phyloP scores from a whole-genome alignment of 2,888 invertebrate species.

The Drosophila greeni region DNA sequence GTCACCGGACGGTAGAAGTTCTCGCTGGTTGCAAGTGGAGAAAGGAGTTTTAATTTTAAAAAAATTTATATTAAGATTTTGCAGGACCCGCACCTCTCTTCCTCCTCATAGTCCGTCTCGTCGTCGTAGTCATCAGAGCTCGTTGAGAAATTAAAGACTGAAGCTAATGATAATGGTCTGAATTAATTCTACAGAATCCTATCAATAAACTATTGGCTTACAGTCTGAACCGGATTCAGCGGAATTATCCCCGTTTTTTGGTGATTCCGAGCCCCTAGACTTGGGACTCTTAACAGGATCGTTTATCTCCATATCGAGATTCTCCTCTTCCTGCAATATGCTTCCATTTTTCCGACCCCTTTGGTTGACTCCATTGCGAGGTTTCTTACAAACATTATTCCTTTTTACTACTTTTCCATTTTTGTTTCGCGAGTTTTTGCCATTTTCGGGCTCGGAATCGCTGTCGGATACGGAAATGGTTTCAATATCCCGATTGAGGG shows the following conservation, averaged over 20 bases:
- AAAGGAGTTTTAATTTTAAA: too few relatives aligned
- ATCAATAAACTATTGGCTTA: background rate
- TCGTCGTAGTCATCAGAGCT: background rate
- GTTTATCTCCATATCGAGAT: background rate
- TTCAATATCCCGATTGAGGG: background rate
- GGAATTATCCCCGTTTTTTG: background rate
- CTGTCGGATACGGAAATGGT: background rate
- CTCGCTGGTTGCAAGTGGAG: background rate
- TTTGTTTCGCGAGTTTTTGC: fast-evolving
- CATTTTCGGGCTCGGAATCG: background rate
- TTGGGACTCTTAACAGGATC: background rate
- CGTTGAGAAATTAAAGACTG: background rate
- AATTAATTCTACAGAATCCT: background rate
- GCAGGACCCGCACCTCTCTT: background rate
- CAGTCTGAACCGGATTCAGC: background rate
- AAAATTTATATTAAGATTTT: too few relatives aligned
- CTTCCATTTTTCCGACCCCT: too few relatives aligned
- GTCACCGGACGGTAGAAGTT: background rate
- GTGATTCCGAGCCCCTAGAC: background rate
- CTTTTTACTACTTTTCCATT: background rate
- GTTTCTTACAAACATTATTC: background rate
- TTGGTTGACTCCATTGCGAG: background rate
- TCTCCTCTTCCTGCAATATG: background rate
- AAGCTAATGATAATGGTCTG: background rate
- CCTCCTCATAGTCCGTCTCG: background rate